Base-by-base conservation (phyloP, 2,797 vertebrate species). In the Euphonia xanthogaster region DNA sequence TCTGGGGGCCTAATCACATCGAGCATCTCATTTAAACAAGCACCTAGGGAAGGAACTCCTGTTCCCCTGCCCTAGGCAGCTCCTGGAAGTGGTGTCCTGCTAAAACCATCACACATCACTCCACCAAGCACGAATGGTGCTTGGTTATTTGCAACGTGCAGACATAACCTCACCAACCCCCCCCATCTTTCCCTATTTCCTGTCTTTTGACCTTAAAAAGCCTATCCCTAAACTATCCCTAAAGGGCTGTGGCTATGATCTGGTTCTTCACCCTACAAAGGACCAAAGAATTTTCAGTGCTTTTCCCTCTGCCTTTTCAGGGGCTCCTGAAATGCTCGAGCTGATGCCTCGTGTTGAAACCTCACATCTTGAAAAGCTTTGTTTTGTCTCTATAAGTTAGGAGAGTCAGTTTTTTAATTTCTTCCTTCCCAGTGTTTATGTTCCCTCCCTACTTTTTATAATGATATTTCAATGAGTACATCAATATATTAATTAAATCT, bases 91-190 rank as follows among this genome's bases (percentile, higher is more conserved):
- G 18, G 28, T 60, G 30, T 35, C 70, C 45, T 54, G 39, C 28
- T 62, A 44, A 73, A 82, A 66, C 22, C 44, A 35, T 17, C 71
- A 57, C 19, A 14, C 5, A 5, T 10, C 7, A 5, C 11, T 21
- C 72, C 47, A 44, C 27, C 0, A 4, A 17, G 47, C 2, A 86
- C 37, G 44, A 89, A 61, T 0, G 0, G 37, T 37, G 63, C 30
- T 57, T 40, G 58, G 22, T 68, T 58, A 68, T 71, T 68, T 11
- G 4, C 23, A 44, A 20, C 18, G 33, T 23, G 25, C 27, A 66
- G 51, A 54, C 1, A 3, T 19, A 72, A 53, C 13, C 8, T 51
- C 33, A 70, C 14, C 15, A 30, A 37, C n/a, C n/a, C n/a, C n/a
- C 4, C 3, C 8, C 23, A 10, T 17, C 12, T 40, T 53, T 25